Base-by-base conservation (phyloP, 2,797 vertebrate genomes). In the Molossus molossus region DNA sequence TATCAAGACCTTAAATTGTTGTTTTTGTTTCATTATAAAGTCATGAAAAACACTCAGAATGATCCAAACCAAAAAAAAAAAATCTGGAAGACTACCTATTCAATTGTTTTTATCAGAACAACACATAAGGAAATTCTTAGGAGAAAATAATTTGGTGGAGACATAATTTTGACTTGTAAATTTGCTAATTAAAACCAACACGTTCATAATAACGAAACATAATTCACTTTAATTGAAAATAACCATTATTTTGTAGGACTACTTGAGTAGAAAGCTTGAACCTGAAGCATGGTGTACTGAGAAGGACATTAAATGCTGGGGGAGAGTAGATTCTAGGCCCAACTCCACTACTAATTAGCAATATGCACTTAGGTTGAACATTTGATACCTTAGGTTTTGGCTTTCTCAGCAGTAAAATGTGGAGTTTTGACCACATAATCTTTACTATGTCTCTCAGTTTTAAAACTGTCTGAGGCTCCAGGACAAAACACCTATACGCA, bases 1-100 rank as follows among this genome's bases (percentile, higher is more conserved):
- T 90, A 89, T 90, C 91, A 97, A 94, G 62, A 92, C 9, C 53
- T 95, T 92, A 97, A 96, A 91, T 85, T 96, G 65, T 85, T 96
- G 93, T 94, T 97, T 93, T 96, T 60, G 69, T 87, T 70, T 91
- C 88, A 95, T 87, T 87, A 77, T 91, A 91, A 96, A 95, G 80
- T 94, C 87, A 96, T 92, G 79, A 60, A 90, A 94, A 94, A 89
- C 90, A 79, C 53, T 90, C 64, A 87, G 79, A 90, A 79, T 85
- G 21, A 88, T 79, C 50, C 29, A 95, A 87, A 53, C 48, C 12
- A 57, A 90, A 85, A 85, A 27, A 17, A 97, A 62, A 23, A 57
- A 89, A 93, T 9, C 14, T 29, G 58, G 33, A 70, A 91, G 91
- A 91, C 21, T 48, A 62, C 21, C 12, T 25, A 87, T 27, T 91